Evolutionary conservation across 2,797 vertebrate species (phyloP).

Genomic region (Macropus fuliginosus): DNA sequence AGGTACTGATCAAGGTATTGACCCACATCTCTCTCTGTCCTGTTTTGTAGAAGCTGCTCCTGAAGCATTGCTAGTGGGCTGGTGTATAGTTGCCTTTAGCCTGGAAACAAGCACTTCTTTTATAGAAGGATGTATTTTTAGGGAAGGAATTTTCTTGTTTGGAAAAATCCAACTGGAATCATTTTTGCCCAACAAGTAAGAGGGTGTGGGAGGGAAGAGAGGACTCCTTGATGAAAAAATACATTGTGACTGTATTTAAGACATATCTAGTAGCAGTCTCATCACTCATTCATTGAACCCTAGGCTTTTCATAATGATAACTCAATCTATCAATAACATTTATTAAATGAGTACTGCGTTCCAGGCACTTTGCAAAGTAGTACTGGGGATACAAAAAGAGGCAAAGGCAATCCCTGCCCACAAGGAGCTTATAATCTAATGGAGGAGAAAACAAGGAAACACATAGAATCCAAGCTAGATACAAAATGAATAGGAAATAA

Average conservation of each 20-base stretch:
- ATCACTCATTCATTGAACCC: background rate
- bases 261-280: background rate
- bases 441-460: background rate
- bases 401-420: background rate
- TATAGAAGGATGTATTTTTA: constrained; percentile 30
- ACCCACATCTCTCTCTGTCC: constrained; percentile 23
- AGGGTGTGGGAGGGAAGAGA: background rate
- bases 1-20: background rate
- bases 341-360: background rate
- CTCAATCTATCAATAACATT: background rate
- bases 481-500: background rate
- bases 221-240: background rate
- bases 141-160: constrained; percentile 35
- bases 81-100: constrained; percentile 15
- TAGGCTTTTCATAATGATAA: background rate
- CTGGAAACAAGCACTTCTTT: constrained; percentile 57
- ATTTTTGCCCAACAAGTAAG: constrained; percentile 11
- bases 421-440: background rate
- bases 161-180: background rate
- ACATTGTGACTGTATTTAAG: background rate
- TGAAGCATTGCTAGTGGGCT: constrained; percentile 16
- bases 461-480: background rate
- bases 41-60: constrained; percentile 14
- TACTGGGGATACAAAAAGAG: background rate
- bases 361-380: background rate